Base-by-base conservation (phyloP, 2,797 vertebrate species). In the Netta rufina region DNA sequence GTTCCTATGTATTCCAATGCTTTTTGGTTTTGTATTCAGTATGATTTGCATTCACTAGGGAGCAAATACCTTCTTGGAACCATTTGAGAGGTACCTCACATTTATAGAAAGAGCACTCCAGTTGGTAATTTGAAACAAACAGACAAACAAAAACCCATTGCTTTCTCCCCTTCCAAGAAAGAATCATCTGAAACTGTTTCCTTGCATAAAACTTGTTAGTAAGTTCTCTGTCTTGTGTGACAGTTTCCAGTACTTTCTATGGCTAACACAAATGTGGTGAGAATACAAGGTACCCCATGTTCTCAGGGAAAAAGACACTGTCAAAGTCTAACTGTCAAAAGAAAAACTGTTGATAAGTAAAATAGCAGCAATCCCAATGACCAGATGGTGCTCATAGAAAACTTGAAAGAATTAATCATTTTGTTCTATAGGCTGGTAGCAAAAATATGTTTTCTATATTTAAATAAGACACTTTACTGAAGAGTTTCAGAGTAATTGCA, bases 371-470 rank as follows among this genome's bases (percentile, higher is more conserved):
- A 65, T 61, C 65, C 24, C 2, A 11, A 49, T 0, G 1, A 65
- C 72, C 94, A 96, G 93, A 95, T 95, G 91, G 96, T 90, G 67
- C 84, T 90, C 60, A n/a, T 53, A 72, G 77, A 81, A 90, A 81
- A 74, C 71, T 19, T 70, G 27, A 84, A 87, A 81, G 77, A 93
- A 87, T 90, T 93, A 93, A 91, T 95, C 49, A 70, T 76, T 60
- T 24, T 51, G 27, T 64, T 95, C 81, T 53, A 69, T 73, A 87
- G 91, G 90, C 70, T 95, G 73, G 69, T 83, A 84, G 70, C 51
- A 92, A 91, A 93, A 94, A 87, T 89, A 74, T 38, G 51, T 81
- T 85, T 73, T 70, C 83, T 92, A 78, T 90, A 91, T 93, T 94
- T 96, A 91, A 85, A 80, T 51, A 58, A 64, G 57, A 74, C 15